A percentile compares a stretch with the other conserved stretches of the same genome.
Evolutionary conservation across 2,888 invertebrate genomes (phyloP).

Genomic region (Toxonevra muliebris): DNA sequence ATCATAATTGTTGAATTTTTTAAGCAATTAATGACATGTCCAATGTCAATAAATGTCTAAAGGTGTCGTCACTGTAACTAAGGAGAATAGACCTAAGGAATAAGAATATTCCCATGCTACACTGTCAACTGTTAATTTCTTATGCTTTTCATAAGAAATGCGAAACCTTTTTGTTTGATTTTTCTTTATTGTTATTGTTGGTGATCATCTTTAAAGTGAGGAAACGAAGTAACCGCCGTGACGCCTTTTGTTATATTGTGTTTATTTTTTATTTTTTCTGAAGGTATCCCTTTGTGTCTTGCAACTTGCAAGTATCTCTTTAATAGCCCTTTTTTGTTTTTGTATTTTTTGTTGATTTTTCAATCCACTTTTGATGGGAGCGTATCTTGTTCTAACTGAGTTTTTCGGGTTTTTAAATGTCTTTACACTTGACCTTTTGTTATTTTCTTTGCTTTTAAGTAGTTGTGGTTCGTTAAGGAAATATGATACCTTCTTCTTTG

Average conservation of each 20-base stretch:
- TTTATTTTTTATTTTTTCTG: neutral
- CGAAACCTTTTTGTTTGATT: neutral
- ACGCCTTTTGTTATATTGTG: neutral
- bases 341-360: slow-evolving; percentile 8
- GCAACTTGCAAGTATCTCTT: slow-evolving; percentile 52
- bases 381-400: slow-evolving; percentile 18
- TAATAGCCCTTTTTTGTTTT: slow-evolving; percentile 7
- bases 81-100: too few species aligned
- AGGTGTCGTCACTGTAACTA: neutral
- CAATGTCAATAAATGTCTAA: slow-evolving; percentile 2
- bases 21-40: slow-evolving; percentile 2
- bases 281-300: slow-evolving; percentile 47
- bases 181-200: too few species aligned
- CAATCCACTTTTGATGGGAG: slow-evolving; percentile 9
- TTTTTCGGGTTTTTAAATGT: slow-evolving; percentile 12
- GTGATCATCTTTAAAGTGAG: too few species aligned
- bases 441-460: slow-evolving; percentile 15
- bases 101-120: neutral
- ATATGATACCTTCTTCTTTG: slow-evolving; percentile 31
- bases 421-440: slow-evolving; percentile 25
- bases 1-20: neutral
- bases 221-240: slow-evolving; percentile 7
- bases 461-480: slow-evolving; percentile 40
- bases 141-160: neutral
- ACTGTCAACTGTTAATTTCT: neutral